These are phyloP conservation scores for Cyaniris semiargus DNA, from an alignment of 2,888 invertebrate species.

Conservation along the genomic window DNA sequence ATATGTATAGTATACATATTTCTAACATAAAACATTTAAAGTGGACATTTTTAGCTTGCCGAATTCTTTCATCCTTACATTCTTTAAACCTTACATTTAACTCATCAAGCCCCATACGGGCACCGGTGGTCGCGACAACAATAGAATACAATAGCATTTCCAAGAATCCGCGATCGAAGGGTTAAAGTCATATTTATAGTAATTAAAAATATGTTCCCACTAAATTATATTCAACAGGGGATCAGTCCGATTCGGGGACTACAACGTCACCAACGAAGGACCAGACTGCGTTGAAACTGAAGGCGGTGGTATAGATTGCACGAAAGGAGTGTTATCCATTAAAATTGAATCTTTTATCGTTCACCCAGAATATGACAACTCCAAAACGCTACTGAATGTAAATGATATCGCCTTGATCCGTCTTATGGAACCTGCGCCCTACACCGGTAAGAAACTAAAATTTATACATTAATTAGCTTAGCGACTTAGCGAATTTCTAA, in stretches of 20 bases:
- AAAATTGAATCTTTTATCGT: constrained; percentile 61
- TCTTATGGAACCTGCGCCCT: constrained; percentile 57
- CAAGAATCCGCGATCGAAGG: too few relatives aligned
- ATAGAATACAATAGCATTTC: too few relatives aligned
- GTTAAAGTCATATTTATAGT: too few relatives aligned
- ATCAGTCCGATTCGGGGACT: constrained; percentile 69
- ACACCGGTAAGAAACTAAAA: constrained; percentile 56
- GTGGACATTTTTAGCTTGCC: too few relatives aligned
- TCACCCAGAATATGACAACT: constrained; percentile 62
- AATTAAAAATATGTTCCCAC: not conserved
- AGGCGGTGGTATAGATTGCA: constrained; percentile 61
- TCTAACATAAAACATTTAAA: too few relatives aligned
- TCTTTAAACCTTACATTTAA: too few relatives aligned
- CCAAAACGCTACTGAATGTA: constrained; percentile 36
- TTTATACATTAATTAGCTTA: not conserved
- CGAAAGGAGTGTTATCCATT: constrained; percentile 58
- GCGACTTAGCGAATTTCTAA: too few relatives aligned
- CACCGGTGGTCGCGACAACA: too few relatives aligned
- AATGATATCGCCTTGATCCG: constrained; percentile 75
- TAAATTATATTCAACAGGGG: constrained; percentile 38
- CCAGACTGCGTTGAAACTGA: constrained; percentile 60
- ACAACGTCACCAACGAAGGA: constrained; percentile 57
- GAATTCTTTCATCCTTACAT: too few relatives aligned
- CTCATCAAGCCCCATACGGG: too few relatives aligned
- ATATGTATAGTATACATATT: too few relatives aligned